Percentiles rank a stretch among this genome's conserved stretches.
Conservation (phyloP, 2,797 vertebrate species). For the Gymnopithys bicolor region DNA sequence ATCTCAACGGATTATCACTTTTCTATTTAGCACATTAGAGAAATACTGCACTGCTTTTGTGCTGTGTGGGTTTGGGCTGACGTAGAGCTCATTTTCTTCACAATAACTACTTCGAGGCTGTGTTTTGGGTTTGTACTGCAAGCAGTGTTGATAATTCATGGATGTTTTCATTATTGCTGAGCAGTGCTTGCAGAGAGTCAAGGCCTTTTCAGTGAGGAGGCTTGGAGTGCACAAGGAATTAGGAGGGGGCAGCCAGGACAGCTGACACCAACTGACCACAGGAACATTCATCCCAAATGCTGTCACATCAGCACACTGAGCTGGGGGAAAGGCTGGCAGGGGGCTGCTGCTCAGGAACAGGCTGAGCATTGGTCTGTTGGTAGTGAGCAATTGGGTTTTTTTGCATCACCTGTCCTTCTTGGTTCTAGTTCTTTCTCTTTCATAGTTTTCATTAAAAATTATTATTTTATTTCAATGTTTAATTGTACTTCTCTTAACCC, state of each 20-base stretch:
- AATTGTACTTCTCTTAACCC: background rate
- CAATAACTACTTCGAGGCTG: background rate
- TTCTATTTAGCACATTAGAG: background rate
- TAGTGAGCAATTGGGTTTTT: background rate
- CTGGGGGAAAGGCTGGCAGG: background rate
- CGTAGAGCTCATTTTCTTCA: background rate
- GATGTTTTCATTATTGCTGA: background rate
- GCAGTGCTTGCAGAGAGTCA: background rate
- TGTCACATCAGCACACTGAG: accelerated
- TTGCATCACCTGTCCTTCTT: background rate
- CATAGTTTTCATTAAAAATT: background rate
- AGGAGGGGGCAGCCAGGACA: background rate
- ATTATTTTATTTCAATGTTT: background rate
- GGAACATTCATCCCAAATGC: background rate
- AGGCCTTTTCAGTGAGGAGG: background rate
- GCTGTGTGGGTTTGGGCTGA: background rate
- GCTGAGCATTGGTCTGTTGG: background rate
- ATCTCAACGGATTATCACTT: background rate
- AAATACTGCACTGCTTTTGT: background rate
- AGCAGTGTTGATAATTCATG: background rate
- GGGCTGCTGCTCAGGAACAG: background rate
- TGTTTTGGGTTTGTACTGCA: background rate
- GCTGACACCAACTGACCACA: background rate
- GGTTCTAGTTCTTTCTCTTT: background rate
- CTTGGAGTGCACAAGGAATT: background rate